phyloP scores from a whole-genome alignment of 2,888 invertebrate species.

The Epistrophe grossulariae region DNA sequence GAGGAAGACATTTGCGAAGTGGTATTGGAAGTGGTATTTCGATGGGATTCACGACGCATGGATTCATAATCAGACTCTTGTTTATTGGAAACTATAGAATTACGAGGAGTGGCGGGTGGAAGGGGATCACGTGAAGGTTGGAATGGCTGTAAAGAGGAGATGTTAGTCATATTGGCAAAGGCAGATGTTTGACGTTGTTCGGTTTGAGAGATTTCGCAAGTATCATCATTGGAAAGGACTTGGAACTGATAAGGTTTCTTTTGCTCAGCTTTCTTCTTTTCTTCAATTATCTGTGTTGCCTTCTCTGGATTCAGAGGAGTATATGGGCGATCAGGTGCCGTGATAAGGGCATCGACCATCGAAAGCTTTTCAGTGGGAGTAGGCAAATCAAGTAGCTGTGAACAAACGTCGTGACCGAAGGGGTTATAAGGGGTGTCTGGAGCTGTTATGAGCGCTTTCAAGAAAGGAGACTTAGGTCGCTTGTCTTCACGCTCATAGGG shows the following conservation, averaged over 20 bases:
- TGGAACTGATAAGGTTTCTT: slow-evolving; percentile 81
- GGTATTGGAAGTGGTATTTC: slow-evolving; percentile 77
- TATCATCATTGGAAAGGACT: slow-evolving; percentile 81
- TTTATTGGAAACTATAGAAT: slow-evolving; percentile 78
- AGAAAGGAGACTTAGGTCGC: slow-evolving; percentile 86
- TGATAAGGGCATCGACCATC: slow-evolving; percentile 86
- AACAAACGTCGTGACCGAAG: slow-evolving; percentile 84
- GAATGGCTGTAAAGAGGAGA: slow-evolving; percentile 80
- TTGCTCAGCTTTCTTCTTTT: slow-evolving; percentile 79
- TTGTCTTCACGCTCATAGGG: slow-evolving; percentile 84
- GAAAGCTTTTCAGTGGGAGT: slow-evolving; percentile 85
- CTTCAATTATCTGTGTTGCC: slow-evolving; percentile 81
- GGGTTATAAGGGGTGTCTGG: slow-evolving; percentile 86
- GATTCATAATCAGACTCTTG: slow-evolving; percentile 78
- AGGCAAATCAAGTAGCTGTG: slow-evolving; percentile 82
- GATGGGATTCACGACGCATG: slow-evolving; percentile 80
- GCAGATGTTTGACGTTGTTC: slow-evolving; percentile 78
- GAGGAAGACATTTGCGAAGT: slow-evolving; percentile 59
- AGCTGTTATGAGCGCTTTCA: slow-evolving; percentile 88
- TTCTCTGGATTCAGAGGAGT: slow-evolving; percentile 85
- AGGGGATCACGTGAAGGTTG: slow-evolving; percentile 81
- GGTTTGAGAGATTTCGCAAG: slow-evolving; percentile 77
- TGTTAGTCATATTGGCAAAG: slow-evolving; percentile 81
- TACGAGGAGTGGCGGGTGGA: slow-evolving; percentile 77
- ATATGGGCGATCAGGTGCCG: slow-evolving; percentile 87